phyloP scores from a whole-genome alignment of 2,888 invertebrate genomes.

The Physocephala rufipes region DNA sequence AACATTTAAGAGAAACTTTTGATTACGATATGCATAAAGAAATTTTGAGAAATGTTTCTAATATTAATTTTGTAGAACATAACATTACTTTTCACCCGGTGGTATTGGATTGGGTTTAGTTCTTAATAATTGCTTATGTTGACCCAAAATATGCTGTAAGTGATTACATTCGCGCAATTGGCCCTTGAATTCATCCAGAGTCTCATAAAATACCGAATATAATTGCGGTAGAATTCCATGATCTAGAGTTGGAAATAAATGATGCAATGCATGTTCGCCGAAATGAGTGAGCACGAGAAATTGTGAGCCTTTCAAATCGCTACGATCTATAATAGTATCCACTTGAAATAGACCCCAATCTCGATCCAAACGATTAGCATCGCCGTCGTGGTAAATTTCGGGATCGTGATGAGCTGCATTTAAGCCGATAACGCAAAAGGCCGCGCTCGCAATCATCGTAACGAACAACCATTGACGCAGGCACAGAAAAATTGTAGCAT shows the following conservation, averaged over 20 bases:
- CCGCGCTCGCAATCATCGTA: slow-evolving; percentile 69
- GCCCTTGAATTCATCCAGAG: slow-evolving; percentile 62
- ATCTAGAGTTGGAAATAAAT: slow-evolving; percentile 83
- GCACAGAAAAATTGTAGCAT: slow-evolving; percentile 49
- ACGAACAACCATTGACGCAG: slow-evolving; percentile 69
- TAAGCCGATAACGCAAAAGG: slow-evolving; percentile 73
- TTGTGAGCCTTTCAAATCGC: slow-evolving; percentile 73
- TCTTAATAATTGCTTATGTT: slow-evolving; percentile 71
- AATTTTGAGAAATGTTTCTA: too few relatives aligned
- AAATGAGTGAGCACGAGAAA: slow-evolving; percentile 77
- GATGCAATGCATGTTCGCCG: slow-evolving; percentile 82
- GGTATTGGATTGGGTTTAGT: slow-evolving; percentile 63
- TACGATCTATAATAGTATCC: slow-evolving; percentile 77
- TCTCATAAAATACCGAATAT: slow-evolving; percentile 68
- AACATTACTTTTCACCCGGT: slow-evolving; percentile 48
- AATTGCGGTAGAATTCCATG: slow-evolving; percentile 76
- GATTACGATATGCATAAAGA: too few relatives aligned
- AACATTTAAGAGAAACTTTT: background rate
- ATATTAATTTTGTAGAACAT: too few relatives aligned
- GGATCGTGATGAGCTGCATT: slow-evolving; percentile 85
- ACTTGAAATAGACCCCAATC: slow-evolving; percentile 85
- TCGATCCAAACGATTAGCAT: slow-evolving; percentile 67
- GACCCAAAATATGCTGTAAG: slow-evolving; percentile 73
- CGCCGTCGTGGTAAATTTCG: slow-evolving; percentile 81
- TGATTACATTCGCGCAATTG: slow-evolving; percentile 67